Base-by-base conservation (phyloP, 2,113 vertebrate species). In the Rhizomys pruinosus region DNA sequence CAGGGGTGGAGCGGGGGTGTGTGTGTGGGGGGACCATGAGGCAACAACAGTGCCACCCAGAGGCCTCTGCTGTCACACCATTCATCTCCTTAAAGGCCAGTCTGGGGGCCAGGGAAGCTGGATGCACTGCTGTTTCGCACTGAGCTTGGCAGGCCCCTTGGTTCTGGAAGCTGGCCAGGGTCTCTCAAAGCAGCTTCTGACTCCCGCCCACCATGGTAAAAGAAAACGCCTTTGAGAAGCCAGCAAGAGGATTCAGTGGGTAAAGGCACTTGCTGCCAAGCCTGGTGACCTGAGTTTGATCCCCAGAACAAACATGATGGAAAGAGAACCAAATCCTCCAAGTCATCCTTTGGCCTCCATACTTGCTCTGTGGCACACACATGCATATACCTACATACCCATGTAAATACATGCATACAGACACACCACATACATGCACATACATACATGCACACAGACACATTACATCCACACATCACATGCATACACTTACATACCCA, bases 191-290 rank as follows among this genome's bases (percentile, higher is more conserved):
- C 1, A 13, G 85, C 93, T 91, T n/a, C 69, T 77, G 66, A 90
- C 94, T 97, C 89, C 96, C 79, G 82, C 76, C 69, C 57, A 16
- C 61, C 59, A 23, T 9, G 59, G 76, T 61, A 94, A 97, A 96
- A 97, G 95, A 97, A 97, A 95, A 97, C 96, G 94, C 93, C 96
- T 97, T 96, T 97, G 95, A 94, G 96, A 97, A 96, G 72, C 3
- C 44, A 25, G 92, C 96, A 96, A 98, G 95, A 52, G 97, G 93
- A 91, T 9, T 55, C 39, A 23, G 39, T 34, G 80, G 27, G 27
- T 34, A 44, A 44, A 64, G 27, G 27, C 13, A 27, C 25, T 61
- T 44, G 32, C 15, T 8, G 11, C 11, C 16, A 44, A 64, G 37
- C 17, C 17, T 34, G 29, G 44, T 15, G 29, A 15, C 61, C 27